Evolutionary conservation across 1,140 invertebrate species (phyloP), one percentile per base, ranked within the genome.

Genomic region (Drosophila hydei): DNA sequence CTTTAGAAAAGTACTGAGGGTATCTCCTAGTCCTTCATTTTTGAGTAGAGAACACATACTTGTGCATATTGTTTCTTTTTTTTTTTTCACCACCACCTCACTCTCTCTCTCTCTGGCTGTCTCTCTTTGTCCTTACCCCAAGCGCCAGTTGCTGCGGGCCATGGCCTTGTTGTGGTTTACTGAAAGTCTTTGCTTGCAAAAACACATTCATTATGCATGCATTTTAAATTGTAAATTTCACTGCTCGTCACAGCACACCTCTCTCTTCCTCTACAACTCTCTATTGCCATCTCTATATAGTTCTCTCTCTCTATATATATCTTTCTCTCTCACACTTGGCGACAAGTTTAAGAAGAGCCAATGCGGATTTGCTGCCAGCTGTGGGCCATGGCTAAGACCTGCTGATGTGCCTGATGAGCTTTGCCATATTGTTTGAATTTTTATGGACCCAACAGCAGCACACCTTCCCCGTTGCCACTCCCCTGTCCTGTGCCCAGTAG

Each of bases 191-290:
- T 65, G 70, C 59, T 67, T 71, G 69, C 77, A 79, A 79, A 77
- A 79, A 77, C 73, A 77, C 63, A 87, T 85, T 78, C 50, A 81
- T 87, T 87, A 87, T 87, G 77, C 81, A 87, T 87, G 81, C 75
- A 87, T 72, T 78, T 81, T 81, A 87, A 87, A 87, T 87, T 87
- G 74, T 85, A 79, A 79, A 85, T 85, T 85, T 85, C 62, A 75
- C 62, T 85, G 67, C 68, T 59, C 51, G 42, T 50, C 60, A 56
- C 21, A 56, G 38, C 38, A 42, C 21, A 16, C 23, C 9, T n/a
- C 19, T 9, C 16, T 30, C 45, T n/a, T 16, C 23, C 11, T 36
- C 21, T 14, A 14, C 11, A 19, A 3, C 60, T 43, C 40, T 42
- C 51, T 67, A 5, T 12, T 11, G n/a, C 33, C 33, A 12, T 12